Evolutionary conservation across 2,888 invertebrate species (phyloP).

Genomic region (Scotopteryx bipunctaria): DNA sequence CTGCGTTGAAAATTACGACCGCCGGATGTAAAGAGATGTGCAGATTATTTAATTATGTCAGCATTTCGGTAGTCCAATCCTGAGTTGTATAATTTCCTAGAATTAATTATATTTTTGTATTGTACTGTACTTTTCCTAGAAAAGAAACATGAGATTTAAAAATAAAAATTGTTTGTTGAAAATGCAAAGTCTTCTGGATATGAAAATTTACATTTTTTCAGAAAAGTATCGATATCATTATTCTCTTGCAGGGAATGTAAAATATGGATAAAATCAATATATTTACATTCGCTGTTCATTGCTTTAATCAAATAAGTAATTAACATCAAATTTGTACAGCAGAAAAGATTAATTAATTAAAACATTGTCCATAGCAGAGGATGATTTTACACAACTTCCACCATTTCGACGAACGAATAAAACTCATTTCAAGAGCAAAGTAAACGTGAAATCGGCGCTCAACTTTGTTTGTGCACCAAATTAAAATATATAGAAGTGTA

Average conservation of each 20-base stretch:
- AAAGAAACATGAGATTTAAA: no score
- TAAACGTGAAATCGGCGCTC: constrained; percentile 37
- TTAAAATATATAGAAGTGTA: constrained; percentile 29
- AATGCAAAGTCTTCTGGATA: no score
- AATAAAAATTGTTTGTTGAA: no score
- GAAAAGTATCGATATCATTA: neutral
- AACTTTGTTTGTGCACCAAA: constrained; percentile 34
- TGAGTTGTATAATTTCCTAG: no score
- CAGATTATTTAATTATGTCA: constrained; percentile 10
- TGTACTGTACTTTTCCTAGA: no score
- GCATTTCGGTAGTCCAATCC: no score
- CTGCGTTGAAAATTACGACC: constrained; percentile 53
- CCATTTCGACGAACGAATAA: constrained; percentile 34
- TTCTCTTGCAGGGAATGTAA: no score
- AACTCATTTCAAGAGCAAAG: constrained; percentile 37
- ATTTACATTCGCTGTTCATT: constrained; percentile 36
- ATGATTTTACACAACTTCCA: constrained; percentile 39
- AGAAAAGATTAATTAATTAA: constrained; percentile 46
- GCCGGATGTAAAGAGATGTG: constrained; percentile 12
- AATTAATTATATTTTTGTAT: no score
- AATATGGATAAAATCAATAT: constrained; percentile 21
- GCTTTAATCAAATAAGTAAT: constrained; percentile 43
- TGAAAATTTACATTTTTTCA: neutral
- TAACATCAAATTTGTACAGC: constrained; percentile 31
- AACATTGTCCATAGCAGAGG: constrained; percentile 39